phyloP scores from a whole-genome alignment of 2,113 vertebrate genomes.

The Microcebus jonahi region DNA sequence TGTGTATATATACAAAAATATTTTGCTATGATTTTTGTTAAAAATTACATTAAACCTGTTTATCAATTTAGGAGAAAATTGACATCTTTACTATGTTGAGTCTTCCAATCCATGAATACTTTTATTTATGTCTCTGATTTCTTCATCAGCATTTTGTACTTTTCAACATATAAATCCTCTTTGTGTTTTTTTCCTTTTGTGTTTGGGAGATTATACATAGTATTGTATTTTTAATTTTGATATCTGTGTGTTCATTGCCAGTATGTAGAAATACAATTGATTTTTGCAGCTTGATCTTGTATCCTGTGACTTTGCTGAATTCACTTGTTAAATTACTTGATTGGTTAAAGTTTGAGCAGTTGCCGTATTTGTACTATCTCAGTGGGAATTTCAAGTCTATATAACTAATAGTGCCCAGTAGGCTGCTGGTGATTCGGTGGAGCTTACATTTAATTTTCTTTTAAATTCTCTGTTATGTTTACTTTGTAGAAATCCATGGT shows the following conservation, averaged over 20 bases:
- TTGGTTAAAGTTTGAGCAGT: background rate
- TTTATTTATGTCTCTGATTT: background rate
- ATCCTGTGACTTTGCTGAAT: background rate
- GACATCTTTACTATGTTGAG: background rate
- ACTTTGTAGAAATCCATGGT: no score
- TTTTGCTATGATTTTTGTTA: background rate
- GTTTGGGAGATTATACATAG: background rate
- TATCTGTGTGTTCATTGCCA: background rate
- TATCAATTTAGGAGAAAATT: background rate
- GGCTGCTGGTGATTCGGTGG: background rate
- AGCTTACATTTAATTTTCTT: background rate
- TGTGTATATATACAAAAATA: background rate
- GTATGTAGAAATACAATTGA: background rate
- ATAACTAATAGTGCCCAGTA: background rate
- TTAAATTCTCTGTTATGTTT: no score
- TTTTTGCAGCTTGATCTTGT: background rate
- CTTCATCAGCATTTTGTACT: background rate
- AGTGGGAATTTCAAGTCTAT: background rate
- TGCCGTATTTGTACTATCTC: background rate
- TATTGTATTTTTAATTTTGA: conserved; percentile 11
- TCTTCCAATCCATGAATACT: background rate
- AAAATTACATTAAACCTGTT: background rate
- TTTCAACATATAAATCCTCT: background rate
- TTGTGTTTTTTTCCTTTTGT: background rate
- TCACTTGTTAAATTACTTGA: background rate